phyloP scores from a whole-genome alignment of 2,888 invertebrate genomes.

The Imbricaverruca yamaguchii region DNA sequence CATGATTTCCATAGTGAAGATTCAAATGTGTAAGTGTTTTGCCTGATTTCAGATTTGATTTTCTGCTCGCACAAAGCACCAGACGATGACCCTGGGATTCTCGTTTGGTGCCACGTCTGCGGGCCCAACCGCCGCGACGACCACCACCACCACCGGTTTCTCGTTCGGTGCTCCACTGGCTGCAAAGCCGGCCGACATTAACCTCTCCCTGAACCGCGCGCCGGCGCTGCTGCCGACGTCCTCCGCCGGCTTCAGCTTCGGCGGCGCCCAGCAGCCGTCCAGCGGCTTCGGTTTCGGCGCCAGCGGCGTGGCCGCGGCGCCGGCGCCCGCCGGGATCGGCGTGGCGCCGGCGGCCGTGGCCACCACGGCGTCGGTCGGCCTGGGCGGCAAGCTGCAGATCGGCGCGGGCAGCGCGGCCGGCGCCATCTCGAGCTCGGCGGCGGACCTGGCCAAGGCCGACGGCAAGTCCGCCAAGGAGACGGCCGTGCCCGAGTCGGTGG shows the following conservation, averaged over 20 bases:
- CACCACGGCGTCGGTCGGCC: background rate
- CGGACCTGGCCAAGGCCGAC: conserved; percentile 36
- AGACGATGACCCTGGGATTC: background rate
- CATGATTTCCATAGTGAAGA: too few relatives aligned
- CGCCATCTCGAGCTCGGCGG: background rate
- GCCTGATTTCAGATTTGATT: too few relatives aligned
- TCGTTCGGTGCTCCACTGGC: background rate
- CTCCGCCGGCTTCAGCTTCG: background rate
- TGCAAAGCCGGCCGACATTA: background rate
- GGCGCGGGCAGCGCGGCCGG: background rate
- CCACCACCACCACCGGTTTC: background rate
- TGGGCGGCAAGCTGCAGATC: conserved; percentile 13
- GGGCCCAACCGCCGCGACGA: background rate
- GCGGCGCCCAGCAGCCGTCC: background rate
- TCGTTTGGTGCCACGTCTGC: background rate
- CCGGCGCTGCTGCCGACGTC: background rate
- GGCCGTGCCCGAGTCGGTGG: conserved; percentile 66
- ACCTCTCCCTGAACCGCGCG: background rate
- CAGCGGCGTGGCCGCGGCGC: background rate
- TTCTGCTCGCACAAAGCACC: too few relatives aligned
- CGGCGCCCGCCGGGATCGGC: background rate
- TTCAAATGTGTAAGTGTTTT: too few relatives aligned
- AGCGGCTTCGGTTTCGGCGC: background rate
- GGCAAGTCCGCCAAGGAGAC: conserved; percentile 54
- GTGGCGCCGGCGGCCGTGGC: background rate